Base-by-base conservation (phyloP, 2,113 vertebrate species). In the Thalassarche chlororhynchos region DNA sequence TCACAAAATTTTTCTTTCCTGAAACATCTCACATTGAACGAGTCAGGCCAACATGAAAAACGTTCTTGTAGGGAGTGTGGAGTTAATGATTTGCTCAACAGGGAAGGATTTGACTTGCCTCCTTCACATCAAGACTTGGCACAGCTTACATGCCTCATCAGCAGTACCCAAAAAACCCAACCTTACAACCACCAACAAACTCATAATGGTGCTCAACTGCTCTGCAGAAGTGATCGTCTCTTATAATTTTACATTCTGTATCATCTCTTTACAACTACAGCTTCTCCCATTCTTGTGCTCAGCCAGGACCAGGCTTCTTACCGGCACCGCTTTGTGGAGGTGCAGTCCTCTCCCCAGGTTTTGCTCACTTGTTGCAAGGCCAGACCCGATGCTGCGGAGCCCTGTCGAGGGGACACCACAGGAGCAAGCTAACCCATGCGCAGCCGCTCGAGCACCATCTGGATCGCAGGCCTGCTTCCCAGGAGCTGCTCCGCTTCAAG, bases 361-460 rank as follows among this genome's bases (percentile, higher is more conserved):
- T n/a, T n/a, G 51, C 29, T 80, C 34, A 12, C 42, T 8, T 5
- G 7, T 24, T 6, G 16, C 16, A 26, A 21, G 26, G 60, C 16
- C 78, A 72, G 51, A 28, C 17, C 9, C 1, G 0, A 20, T 16
- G 16, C 57, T 21, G 16, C 0, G 0, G 44, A 36, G 42, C n/a
- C 47, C 20, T 32, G 64, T 17, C 2, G 1, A 84, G 49, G 49
- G 34, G 29, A 54, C 20, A 31, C 6, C 1, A 2, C 25, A 26
- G 17, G 29, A 70, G 42, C 31, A 24, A 55, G 69, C 47, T 13
- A 15, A 36, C 9, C 44, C 49, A 29, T 1, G 2, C 3, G 2
- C 34, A n/a, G 66, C 29, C 3, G 0, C 38, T 20, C 4, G 0
- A 34, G 40, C 34, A 32, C 47, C 34, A 11, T 26, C 79, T 47